Base-by-base conservation (phyloP, 2,888 invertebrate genomes). In the Drosophila acutilabella region DNA sequence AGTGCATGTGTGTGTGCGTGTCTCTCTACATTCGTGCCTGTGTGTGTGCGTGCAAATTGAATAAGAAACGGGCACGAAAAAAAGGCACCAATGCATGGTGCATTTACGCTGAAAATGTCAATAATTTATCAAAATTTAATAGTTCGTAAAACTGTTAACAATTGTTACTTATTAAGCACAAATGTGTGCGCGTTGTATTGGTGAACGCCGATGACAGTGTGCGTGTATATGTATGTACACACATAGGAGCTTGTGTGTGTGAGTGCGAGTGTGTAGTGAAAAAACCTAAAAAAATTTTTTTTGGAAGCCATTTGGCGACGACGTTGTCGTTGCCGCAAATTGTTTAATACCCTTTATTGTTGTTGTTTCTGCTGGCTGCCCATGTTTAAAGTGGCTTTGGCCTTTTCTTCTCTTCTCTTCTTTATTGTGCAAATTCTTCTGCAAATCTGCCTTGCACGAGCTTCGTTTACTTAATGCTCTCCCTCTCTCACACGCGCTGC, bases 21-120 rank as follows among this genome's bases (percentile, higher is more conserved):
- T 79, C 65, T 71, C 50, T 71, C 71, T 58, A 78, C 50, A 64
- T 69, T 70, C 61, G 61, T 64, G 59, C 41, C 44, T 61, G 62
- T 74, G 69, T 76, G 81, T 72, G 85, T 84, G 79, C 64, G 85
- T 85, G 85, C 85, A 80, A 86, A 81, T 81, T 85, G 80, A 83
- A 88, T 81, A 88, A 85, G 85, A 83, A 84, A 83, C 88, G 80
- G 74, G 74, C 77, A 77, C 81, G 36, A 36, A 81, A 71, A 82
- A 68, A 86, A 76, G 41, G 66, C 84, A 87, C 45, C 64, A 75
- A 67, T 74, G 71, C 74, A 75, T 41, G 41, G 40, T 53, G 64
- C 57, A 76, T 71, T 76, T 71, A 44, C 33, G 57, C 57, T 66
- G 36, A 64, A 77, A 68, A 58, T 72, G 56, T 76, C 60, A 74